Conservation (phyloP, 2,113 vertebrate species). For the Clarias macrocephalus region DNA sequence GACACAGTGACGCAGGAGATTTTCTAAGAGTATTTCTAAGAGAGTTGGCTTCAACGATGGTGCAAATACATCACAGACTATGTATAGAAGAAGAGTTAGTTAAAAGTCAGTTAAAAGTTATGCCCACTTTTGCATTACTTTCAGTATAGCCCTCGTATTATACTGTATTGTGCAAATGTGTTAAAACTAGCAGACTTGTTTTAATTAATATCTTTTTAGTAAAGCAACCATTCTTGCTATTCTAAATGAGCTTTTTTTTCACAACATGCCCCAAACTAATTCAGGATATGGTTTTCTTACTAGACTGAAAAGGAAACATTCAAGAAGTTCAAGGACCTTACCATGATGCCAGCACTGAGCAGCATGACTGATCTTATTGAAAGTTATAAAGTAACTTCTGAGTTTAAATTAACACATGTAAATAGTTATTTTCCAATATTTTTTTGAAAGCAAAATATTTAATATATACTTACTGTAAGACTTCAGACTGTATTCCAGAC, state of each 20-base stretch:
- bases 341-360: background rate
- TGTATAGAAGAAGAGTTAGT: no score
- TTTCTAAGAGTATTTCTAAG: no score
- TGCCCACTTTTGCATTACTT: no score
- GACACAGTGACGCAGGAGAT: no score
- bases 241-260: background rate
- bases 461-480: background rate
- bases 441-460: background rate
- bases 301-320: conserved; percentile 62
- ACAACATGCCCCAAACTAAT: background rate
- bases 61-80: no score
- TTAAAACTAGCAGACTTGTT: background rate
- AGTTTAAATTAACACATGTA: conserved; percentile 30
- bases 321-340: conserved; percentile 22
- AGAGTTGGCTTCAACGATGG: no score
- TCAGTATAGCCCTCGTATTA: background rate
- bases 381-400: conserved; percentile 14
- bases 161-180: background rate
- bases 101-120: no score
- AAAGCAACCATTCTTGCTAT: background rate
- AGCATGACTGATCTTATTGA: background rate
- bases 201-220: background rate
- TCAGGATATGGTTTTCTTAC: conserved; percentile 31
- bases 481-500: background rate
- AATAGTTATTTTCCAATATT: conserved; percentile 11